A percentile compares a stretch with the other conserved stretches of the same genome.
Conservation (phyloP, 2,888 invertebrate species). For the Caenorhabditis sinica region DNA sequence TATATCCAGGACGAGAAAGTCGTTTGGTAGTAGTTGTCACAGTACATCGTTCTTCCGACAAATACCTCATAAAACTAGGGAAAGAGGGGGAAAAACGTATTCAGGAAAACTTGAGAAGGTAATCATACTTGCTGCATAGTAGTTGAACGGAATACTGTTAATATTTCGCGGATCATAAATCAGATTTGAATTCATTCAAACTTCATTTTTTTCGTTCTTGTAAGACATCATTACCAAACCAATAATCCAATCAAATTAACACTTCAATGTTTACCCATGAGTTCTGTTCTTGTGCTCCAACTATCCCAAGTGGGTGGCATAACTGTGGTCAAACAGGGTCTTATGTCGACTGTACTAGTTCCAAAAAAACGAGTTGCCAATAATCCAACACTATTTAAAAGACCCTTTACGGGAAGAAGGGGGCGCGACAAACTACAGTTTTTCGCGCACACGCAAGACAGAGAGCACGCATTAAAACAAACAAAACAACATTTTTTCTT, state of each 20-base stretch:
- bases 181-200: too few relatives aligned
- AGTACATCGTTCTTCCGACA: slow-evolving; percentile 47
- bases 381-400: slow-evolving; percentile 20
- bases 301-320: slow-evolving; percentile 26
- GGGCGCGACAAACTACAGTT: slow-evolving; percentile 32
- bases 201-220: too few relatives aligned
- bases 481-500: slow-evolving; percentile 17
- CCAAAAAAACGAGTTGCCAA: slow-evolving; percentile 36
- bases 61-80: slow-evolving; percentile 46
- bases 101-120: slow-evolving; percentile 31
- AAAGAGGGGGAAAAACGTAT: slow-evolving; percentile 7
- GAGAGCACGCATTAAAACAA: slow-evolving; percentile 14
- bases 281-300: slow-evolving; percentile 1
- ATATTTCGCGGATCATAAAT: slow-evolving; percentile 25
- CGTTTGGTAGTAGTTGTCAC: slow-evolving; percentile 10
- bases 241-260: slow-evolving; percentile 46
- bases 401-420: slow-evolving; percentile 51
- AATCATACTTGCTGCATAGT: slow-evolving; percentile 21
- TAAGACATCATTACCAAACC: background rate
- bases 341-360: slow-evolving; percentile 41
- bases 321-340: slow-evolving; percentile 46
- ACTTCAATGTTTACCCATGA: slow-evolving; percentile 27
- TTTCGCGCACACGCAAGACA: background rate
- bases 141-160: background rate
- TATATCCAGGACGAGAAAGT: slow-evolving; percentile 7